Conservation (phyloP, 2,888 invertebrate species). For the Brenthis hecate region DNA sequence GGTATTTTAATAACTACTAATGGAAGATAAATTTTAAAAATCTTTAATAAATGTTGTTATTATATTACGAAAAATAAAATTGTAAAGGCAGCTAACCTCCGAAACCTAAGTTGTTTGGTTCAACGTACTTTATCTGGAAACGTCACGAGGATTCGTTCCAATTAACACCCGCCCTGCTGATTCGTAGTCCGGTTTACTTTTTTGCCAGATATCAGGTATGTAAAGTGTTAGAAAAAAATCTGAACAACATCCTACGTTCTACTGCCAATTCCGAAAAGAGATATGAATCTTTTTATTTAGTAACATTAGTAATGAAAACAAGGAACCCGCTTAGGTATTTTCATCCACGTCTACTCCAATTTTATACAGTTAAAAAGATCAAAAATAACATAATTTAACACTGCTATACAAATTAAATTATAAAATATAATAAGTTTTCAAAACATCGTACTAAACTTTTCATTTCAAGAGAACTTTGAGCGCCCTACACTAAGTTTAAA, state of each 20-base stretch:
- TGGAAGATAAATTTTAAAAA: too few relatives aligned
- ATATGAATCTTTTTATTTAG: slow-evolving; percentile 7
- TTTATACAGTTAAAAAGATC: too few relatives aligned
- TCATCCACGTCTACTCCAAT: too few relatives aligned
- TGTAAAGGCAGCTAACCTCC: not conserved
- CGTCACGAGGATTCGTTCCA: slow-evolving; percentile 71
- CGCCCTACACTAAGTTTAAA: slow-evolving; percentile 18
- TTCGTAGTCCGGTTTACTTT: slow-evolving; percentile 69
- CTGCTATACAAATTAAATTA: too few relatives aligned
- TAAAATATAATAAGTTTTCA: too few relatives aligned
- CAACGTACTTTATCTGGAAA: slow-evolving; percentile 56
- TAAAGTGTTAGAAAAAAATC: slow-evolving; percentile 63
- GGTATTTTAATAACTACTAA: too few relatives aligned
- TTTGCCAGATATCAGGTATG: slow-evolving; percentile 64
- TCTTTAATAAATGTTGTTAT: too few relatives aligned
- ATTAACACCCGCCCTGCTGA: slow-evolving; percentile 74
- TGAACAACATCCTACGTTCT: slow-evolving; percentile 12
- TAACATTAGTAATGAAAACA: not conserved
- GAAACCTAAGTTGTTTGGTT: slow-evolving; percentile 3
- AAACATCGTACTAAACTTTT: too few relatives aligned
- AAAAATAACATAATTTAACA: too few relatives aligned
- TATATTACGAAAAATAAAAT: too few relatives aligned
- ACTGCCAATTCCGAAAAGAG: slow-evolving; percentile 16
- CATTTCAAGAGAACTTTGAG: not conserved
- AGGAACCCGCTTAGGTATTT: not conserved